A percentile compares a stretch with the other conserved stretches of the same genome.
Evolutionary conservation across 1,140 invertebrate genomes (phyloP).

Genomic region (Triops longicaudatus): DNA sequence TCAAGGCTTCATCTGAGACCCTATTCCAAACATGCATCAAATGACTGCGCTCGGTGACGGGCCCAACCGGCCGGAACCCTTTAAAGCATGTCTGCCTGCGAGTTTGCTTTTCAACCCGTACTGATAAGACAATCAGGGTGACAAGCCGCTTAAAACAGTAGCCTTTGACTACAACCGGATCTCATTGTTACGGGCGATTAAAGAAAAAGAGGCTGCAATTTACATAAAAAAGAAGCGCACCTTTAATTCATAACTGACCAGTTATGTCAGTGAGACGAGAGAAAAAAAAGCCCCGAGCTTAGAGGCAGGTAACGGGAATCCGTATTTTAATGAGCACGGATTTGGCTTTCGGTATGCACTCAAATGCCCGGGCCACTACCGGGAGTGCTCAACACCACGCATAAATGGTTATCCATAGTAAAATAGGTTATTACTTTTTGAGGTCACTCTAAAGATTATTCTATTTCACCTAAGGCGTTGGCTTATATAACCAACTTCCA

Average conservation of each 20-base stretch:
- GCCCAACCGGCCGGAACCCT: not conserved
- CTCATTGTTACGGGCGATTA: not conserved
- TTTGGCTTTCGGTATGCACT: not conserved
- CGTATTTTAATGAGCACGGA: not conserved
- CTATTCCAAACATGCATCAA: not conserved
- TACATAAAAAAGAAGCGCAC: not conserved
- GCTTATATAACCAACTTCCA: not conserved
- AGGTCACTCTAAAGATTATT: not conserved
- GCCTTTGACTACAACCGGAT: not conserved
- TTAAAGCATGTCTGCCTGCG: not conserved
- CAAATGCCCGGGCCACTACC: not conserved
- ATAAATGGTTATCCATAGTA: not conserved
- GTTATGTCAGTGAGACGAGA: not conserved
- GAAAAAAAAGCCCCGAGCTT: not conserved
- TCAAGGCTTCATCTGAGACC: not conserved
- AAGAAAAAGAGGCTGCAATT: not conserved
- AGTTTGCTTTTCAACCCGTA: not conserved
- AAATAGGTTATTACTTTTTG: not conserved
- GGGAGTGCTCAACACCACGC: not conserved
- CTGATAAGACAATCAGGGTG: not conserved
- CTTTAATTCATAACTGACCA: not conserved
- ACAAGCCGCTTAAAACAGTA: not conserved
- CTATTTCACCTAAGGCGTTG: not conserved
- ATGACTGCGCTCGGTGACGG: not conserved
- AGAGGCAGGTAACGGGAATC: slow-evolving; percentile 2